Evolutionary conservation across 2,113 vertebrate genomes (phyloP).

Genomic region (Rhea pennata): DNA sequence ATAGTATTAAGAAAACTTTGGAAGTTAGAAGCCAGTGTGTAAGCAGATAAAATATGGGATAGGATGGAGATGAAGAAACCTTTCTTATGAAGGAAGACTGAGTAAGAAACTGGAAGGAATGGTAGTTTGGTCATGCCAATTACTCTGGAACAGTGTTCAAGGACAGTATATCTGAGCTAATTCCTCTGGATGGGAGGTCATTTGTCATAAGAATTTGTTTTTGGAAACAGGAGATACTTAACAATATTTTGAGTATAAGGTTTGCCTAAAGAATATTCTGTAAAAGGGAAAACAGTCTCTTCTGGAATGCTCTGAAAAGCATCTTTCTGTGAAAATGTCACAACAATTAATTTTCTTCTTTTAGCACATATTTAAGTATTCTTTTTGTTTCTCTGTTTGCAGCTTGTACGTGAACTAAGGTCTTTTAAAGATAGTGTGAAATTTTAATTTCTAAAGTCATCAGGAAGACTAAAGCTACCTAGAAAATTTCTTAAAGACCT

Average conservation of each 20-base stretch:
- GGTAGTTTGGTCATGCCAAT: background rate
- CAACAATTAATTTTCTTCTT: background rate
- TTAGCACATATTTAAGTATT: background rate
- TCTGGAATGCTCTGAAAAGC: background rate
- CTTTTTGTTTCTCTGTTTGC: background rate
- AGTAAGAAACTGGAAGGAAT: background rate
- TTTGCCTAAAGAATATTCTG: background rate
- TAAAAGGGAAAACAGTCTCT: background rate
- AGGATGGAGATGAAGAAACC: background rate
- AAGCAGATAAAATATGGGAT: background rate
- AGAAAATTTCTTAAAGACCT: background rate
- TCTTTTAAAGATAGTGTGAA: background rate
- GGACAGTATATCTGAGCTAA: background rate
- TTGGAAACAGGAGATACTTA: background rate
- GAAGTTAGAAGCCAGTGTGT: background rate
- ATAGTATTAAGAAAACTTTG: background rate
- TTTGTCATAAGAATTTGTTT: background rate
- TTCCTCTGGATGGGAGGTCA: background rate
- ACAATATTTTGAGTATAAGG: background rate
- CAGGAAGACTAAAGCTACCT: background rate
- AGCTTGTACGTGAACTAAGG: background rate
- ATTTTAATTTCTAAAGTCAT: background rate
- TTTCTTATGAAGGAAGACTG: background rate
- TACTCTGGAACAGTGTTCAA: background rate
- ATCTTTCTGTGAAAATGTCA: background rate